Conservation (phyloP, 92 coral and sea anemone genomes). For the Actinostola sp. region DNA sequence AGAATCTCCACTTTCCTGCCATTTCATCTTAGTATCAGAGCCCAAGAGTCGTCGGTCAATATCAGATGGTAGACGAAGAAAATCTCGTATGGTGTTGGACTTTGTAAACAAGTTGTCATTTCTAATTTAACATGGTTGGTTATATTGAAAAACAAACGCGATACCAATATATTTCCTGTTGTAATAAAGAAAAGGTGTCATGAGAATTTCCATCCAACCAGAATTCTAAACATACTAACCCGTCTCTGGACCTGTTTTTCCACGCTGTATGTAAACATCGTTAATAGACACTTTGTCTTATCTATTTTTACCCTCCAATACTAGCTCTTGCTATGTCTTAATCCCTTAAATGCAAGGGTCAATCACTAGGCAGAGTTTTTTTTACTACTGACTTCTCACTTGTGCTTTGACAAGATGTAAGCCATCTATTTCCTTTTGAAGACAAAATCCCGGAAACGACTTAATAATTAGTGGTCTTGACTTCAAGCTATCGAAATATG, state of each 20-base stretch:
- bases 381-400: constrained; percentile 15
- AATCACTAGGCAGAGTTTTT: constrained; percentile 5
- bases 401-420: constrained; percentile 30
- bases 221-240: constrained; percentile 2
- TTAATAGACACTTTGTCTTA: constrained; percentile 1
- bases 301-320: constrained; percentile 20
- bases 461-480: constrained; percentile 31
- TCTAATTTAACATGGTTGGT: neutral
- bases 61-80: neutral
- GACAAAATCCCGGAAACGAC: constrained; percentile 55
- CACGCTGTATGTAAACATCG: neutral
- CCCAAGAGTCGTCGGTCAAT: no score
- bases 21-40: no score
- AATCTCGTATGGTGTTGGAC: neutral
- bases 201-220: neutral
- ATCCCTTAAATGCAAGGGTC: constrained; percentile 29
- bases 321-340: constrained; percentile 11
- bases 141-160: constrained; percentile 7
- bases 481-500: constrained; percentile 22
- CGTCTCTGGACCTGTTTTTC: constrained; percentile 3
- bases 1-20: no score
- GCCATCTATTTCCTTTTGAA: constrained; percentile 50
- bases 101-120: neutral
- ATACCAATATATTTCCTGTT: constrained; percentile 1
- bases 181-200: constrained; percentile 2